Conservation (phyloP, 1,140 invertebrate genomes). For the Drosophila subpulchrella region DNA sequence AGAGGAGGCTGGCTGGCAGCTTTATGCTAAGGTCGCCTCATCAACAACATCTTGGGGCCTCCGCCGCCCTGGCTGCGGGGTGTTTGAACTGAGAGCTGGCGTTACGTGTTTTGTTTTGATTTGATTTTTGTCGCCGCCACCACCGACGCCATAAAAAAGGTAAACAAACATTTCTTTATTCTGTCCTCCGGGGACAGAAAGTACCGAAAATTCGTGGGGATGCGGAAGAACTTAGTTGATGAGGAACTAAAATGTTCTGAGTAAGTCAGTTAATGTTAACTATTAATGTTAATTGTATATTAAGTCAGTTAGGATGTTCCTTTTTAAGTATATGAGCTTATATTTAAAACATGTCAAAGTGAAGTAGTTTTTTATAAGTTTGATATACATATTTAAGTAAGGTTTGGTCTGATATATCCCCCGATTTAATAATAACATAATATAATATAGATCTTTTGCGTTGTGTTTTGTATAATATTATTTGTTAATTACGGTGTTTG, state of each 20-base stretch:
- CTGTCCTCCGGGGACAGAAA: conserved; percentile 15
- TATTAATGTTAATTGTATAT: neutral
- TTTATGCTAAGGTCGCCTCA: conserved; percentile 62
- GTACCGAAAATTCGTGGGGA: conserved; percentile 5
- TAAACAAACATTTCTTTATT: conserved; percentile 50
- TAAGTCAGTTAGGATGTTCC: neutral
- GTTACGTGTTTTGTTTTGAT: conserved; percentile 60
- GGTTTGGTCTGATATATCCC: too few species aligned
- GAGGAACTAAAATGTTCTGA: conserved; percentile 11
- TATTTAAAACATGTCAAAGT: too few species aligned
- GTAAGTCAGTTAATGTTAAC: conserved; percentile 21
- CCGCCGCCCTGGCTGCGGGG: conserved; percentile 38
- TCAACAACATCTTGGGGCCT: conserved; percentile 52
- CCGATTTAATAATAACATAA: too few species aligned
- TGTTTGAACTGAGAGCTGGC: conserved; percentile 61
- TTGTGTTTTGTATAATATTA: too few species aligned
- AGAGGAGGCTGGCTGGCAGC: conserved; percentile 40
- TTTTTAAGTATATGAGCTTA: too few species aligned
- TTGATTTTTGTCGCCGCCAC: conserved; percentile 64
- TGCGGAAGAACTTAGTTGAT: conserved; percentile 5
- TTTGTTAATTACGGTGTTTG: too few species aligned
- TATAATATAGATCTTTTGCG: too few species aligned
- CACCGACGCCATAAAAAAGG: conserved; percentile 59
- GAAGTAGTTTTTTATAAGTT: too few species aligned
- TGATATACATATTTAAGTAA: too few species aligned